Evolutionary conservation across 2,113 vertebrate genomes (phyloP), one percentile per base, ranked within the genome.

Genomic region (Nipponia nippon): DNA sequence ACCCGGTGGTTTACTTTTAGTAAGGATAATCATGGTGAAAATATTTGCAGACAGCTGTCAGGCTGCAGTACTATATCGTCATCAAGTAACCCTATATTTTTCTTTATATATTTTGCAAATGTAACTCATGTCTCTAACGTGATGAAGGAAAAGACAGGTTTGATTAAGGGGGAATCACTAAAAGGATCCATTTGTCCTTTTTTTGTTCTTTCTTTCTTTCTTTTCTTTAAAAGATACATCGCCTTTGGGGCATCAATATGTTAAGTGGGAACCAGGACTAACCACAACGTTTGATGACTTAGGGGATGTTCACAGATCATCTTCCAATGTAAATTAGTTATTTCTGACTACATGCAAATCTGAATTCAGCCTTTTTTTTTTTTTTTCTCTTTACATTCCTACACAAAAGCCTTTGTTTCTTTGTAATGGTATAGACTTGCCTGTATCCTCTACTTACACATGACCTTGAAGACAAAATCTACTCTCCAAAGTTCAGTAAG

Each of bases 41-140:
- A 99, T 99, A 99, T 99, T 99, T 98, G 98, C 98, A 97, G 98
- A 98, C 99, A 99, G 99, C 99, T 99, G 99, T 99, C 98, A 97
- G 98, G 98, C 98, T 98, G 98, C 98, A 98, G 98, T 96, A 98
- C 98, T 98, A 96, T 98, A 99, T 98, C 98, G 98, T 99, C 97
- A 98, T 97, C 97, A 93, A 98, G 99, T 99, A 99, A 99, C 99
- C 98, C 98, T 99, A 99, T 99, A 99, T 99, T 99, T 99, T 99
- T 98, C 99, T 98, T 98, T 98, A 98, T 99, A 99, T 99, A 98
- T 99, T 99, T 98, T 99, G 98, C 98, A 98, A 99, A 98, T 98
- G 98, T 98, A 98, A 98, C 98, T 97, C 97, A 87, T 97, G 98
- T 98, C 98, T 97, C 97, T 95, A 97, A 97, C 38, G 79, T 98